phyloP scores from a whole-genome alignment of 2,888 invertebrate species.

The Hetaerina titia region DNA sequence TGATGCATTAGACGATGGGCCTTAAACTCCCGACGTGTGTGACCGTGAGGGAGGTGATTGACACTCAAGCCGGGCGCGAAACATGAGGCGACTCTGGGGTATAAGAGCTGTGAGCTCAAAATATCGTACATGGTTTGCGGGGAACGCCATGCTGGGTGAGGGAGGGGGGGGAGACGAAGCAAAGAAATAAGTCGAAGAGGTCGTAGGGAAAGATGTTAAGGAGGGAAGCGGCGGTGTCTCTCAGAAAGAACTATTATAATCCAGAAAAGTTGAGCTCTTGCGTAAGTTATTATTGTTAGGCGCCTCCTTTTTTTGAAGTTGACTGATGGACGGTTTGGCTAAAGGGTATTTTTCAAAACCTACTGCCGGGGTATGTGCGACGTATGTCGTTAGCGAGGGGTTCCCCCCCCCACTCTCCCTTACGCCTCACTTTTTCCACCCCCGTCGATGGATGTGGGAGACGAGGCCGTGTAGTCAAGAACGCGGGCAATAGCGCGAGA shows the following conservation, averaged over 20 bases:
- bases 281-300: neutral
- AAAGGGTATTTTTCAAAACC: too few relatives aligned
- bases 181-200: too few relatives aligned
- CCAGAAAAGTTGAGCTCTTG: neutral
- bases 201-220: too few relatives aligned
- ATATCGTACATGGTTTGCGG: too few relatives aligned
- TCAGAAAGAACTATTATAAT: neutral
- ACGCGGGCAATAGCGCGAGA: neutral
- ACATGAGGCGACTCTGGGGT: too few relatives aligned
- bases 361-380: neutral
- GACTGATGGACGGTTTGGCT: conserved; percentile 32
- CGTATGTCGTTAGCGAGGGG: neutral
- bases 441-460: neutral
- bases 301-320: conserved; percentile 5
- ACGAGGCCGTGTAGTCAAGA: neutral
- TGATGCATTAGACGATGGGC: too few relatives aligned
- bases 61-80: too few relatives aligned
- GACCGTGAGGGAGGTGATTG: too few relatives aligned
- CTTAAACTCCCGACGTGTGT: too few relatives aligned
- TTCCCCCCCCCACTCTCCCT: neutral
- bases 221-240: neutral
- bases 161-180: too few relatives aligned
- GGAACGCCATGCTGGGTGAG: too few relatives aligned
- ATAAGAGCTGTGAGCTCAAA: too few relatives aligned
- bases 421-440: neutral